Evolutionary conservation across 2,113 vertebrate species (phyloP).

Genomic region (Corythaeola cristata): DNA sequence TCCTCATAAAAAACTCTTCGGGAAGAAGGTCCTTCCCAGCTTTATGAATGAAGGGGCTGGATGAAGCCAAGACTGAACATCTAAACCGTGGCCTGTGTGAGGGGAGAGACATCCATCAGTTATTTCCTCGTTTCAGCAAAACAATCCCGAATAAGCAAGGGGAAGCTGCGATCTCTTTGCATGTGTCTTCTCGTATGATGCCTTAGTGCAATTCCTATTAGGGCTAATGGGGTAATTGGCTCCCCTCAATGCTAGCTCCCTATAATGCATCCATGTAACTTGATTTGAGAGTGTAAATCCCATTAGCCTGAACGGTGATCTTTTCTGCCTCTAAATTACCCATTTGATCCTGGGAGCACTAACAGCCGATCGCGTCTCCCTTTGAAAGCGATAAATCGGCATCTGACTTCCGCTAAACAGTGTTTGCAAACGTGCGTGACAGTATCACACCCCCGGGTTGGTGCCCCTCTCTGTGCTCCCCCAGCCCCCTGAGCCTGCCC

Average conservation of each 20-base stretch:
- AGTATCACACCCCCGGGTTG: background rate
- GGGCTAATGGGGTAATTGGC: constrained; percentile 64
- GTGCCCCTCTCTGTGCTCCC: background rate
- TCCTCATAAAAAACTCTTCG: background rate
- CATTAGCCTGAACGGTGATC: constrained; percentile 53
- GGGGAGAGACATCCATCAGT: background rate
- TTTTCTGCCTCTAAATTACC: constrained; percentile 57
- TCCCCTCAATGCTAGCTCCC: constrained; percentile 45
- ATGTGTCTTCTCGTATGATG: constrained; percentile 31
- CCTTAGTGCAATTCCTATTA: constrained; percentile 58
- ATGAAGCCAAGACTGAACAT: background rate
- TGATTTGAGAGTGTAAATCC: constrained; percentile 63
- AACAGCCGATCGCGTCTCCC: constrained; percentile 18
- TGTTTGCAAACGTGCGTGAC: background rate
- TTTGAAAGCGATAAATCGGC: constrained; percentile 30
- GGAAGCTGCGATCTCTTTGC: background rate
- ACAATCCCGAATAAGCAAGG: background rate
- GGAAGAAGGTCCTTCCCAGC: background rate
- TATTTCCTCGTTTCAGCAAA: background rate
- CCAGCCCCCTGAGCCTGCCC: background rate
- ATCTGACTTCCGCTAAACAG: constrained; percentile 13
- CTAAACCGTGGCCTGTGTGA: background rate
- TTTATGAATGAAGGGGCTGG: background rate
- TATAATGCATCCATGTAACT: constrained; percentile 63
- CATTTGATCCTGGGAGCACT: constrained; percentile 49